Percentiles rank a stretch among this genome's conserved stretches.
These are phyloP conservation scores for Heliocidaris erythrogramma DNA, from an alignment of 35 echinoderm and acorn worm species.

Conservation along the genomic window DNA sequence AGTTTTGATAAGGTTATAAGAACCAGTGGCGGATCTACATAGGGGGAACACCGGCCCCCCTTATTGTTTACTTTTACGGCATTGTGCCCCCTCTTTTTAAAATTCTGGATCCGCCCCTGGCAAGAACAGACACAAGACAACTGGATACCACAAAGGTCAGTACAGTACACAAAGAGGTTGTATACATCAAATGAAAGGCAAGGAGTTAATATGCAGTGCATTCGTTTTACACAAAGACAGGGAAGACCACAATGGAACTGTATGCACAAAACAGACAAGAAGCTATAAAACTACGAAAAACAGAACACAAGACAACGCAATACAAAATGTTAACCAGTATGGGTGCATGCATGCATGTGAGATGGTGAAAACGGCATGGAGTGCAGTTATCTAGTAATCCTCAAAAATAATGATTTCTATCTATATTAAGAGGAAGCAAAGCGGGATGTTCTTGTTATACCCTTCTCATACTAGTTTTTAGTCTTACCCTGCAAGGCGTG, in stretches of 20 bases:
- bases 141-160: too few species aligned
- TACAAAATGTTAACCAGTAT: neutral
- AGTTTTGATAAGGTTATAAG: too few species aligned
- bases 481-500: conserved; percentile 91
- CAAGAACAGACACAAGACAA: too few species aligned
- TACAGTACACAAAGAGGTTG: too few species aligned
- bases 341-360: neutral
- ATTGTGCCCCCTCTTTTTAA: too few species aligned
- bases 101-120: too few species aligned
- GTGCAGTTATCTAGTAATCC: neutral
- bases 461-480: neutral
- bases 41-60: too few species aligned
- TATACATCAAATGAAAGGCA: too few species aligned
- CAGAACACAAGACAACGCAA: neutral
- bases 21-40: too few species aligned
- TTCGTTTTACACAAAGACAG: neutral
- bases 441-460: neutral
- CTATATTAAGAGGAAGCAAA: neutral
- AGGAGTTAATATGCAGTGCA: too few species aligned
- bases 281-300: neutral
- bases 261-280: neutral
- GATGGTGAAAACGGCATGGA: neutral
- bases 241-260: neutral
- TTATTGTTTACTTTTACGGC: too few species aligned
- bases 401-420: neutral